These are phyloP conservation scores for Butorides virescens DNA, from an alignment of 2,113 vertebrate species.

Conservation along the genomic window DNA sequence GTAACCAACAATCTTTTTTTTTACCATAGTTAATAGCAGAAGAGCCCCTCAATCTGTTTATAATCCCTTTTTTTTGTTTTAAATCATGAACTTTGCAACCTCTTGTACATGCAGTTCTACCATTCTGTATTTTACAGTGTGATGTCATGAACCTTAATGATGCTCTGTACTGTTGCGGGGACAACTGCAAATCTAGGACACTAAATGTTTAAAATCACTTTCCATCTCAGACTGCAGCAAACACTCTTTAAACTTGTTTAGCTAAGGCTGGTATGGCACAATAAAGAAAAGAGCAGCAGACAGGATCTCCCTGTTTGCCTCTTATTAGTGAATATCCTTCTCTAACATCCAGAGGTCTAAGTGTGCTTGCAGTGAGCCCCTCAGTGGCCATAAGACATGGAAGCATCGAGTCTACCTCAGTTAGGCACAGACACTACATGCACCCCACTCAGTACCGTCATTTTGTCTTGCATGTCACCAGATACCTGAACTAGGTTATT, in stretches of 20 bases:
- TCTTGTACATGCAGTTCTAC: slow-evolving; percentile 17
- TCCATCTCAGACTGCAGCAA: not conserved
- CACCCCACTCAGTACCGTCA: not conserved
- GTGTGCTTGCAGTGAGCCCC: not conserved
- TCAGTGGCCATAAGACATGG: not conserved
- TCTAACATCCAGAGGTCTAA: not conserved
- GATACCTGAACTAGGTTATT: not conserved
- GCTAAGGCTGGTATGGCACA: not conserved
- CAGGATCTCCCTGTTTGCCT: not conserved
- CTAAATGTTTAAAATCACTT: slow-evolving; percentile 29
- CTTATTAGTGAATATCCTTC: not conserved
- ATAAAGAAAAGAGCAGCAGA: not conserved
- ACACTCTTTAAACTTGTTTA: not conserved
- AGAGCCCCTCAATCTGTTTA: slow-evolving; percentile 1
- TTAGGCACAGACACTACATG: not conserved
- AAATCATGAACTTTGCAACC: slow-evolving; percentile 35
- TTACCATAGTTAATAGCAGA: slow-evolving; percentile 7
- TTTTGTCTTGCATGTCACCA: not conserved
- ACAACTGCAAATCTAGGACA: slow-evolving; percentile 63
- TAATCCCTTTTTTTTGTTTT: slow-evolving; percentile 13
- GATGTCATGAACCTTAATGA: slow-evolving; percentile 43
- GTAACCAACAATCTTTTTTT: not conserved
- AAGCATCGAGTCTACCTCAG: not conserved
- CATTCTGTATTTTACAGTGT: slow-evolving; percentile 40
- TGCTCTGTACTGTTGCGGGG: slow-evolving; percentile 40